Conservation (phyloP, 2,888 invertebrate genomes). For the Panopea generosa region DNA sequence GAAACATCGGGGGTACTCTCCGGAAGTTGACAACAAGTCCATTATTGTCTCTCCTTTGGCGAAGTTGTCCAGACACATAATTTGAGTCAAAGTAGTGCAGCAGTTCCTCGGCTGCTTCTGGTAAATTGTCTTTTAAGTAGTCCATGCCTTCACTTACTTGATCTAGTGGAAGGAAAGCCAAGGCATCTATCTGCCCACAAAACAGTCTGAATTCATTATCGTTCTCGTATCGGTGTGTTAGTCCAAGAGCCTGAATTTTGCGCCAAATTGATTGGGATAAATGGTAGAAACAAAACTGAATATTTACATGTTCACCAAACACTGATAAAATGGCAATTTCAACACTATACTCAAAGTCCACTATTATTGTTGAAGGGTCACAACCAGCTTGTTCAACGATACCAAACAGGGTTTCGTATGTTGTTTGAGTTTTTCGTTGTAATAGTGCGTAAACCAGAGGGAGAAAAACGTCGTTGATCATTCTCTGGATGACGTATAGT, state of each 20-base stretch:
- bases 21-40: constrained; percentile 7
- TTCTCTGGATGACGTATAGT: too few relatives aligned
- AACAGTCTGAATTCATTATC: constrained; percentile 13
- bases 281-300: too few relatives aligned
- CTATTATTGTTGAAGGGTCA: too few relatives aligned
- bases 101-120: constrained; percentile 16
- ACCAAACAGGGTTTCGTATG: too few relatives aligned
- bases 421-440: too few relatives aligned
- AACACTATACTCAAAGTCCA: too few relatives aligned
- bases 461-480: too few relatives aligned
- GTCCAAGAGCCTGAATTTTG: constrained; percentile 21
- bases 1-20: constrained; percentile 8
- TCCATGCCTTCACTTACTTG: constrained; percentile 14
- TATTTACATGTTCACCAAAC: constrained; percentile 14
- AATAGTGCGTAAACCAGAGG: too few relatives aligned
- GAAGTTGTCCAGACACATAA: constrained; percentile 21
- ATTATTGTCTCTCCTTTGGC: constrained; percentile 2
- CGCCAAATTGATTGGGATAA: too few relatives aligned
- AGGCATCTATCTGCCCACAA: constrained; percentile 17
- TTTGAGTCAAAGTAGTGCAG: constrained; percentile 17
- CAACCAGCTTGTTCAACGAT: too few relatives aligned
- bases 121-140: background rate
- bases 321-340: too few relatives aligned
- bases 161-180: constrained; percentile 19
- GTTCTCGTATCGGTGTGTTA: constrained; percentile 1